phyloP scores from a whole-genome alignment of 2,888 invertebrate species.

The Crematogaster levior region DNA sequence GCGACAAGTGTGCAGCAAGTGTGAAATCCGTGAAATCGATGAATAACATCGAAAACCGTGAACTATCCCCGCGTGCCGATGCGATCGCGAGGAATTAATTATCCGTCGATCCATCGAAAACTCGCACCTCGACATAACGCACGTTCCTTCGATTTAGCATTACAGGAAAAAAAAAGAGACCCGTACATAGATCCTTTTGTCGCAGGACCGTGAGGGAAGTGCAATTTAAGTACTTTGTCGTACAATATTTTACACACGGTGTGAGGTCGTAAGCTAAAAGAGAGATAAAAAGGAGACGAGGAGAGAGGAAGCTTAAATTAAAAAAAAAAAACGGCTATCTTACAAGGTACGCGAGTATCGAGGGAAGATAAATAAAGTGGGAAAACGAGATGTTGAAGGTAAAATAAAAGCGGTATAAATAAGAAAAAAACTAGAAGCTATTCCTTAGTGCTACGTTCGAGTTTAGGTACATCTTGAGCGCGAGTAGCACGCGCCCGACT shows the following conservation, averaged over 20 bases:
- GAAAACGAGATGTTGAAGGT: constrained; percentile 69
- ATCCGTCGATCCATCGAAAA: constrained; percentile 73
- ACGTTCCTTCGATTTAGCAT: constrained; percentile 41
- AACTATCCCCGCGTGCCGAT: constrained; percentile 50
- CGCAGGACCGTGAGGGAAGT: constrained; percentile 46
- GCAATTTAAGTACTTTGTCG: constrained; percentile 60
- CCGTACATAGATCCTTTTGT: constrained; percentile 55
- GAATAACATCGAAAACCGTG: constrained; percentile 9
- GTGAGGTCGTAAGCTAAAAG: constrained; percentile 56
- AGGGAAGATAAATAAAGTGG: constrained; percentile 62
- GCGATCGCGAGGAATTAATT: neutral
- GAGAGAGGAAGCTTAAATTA: constrained; percentile 53
- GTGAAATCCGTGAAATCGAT: neutral
- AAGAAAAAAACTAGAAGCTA: constrained; percentile 72
- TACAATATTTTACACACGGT: constrained; percentile 63
- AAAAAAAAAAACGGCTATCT: constrained; percentile 65
- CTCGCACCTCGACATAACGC: constrained; percentile 61
- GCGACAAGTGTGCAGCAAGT: neutral
- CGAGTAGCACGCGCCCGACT: constrained; percentile 64
- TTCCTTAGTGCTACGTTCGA: constrained; percentile 60
- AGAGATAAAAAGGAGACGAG: constrained; percentile 9
- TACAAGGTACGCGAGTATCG: constrained; percentile 59
- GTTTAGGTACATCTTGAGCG: constrained; percentile 79
- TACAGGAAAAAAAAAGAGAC: constrained; percentile 37
- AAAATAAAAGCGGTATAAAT: constrained; percentile 77